Evolutionary conservation across 2,888 invertebrate species (phyloP), one percentile per base, ranked within the genome.

Genomic region (Cheilosia vulpina): DNA sequence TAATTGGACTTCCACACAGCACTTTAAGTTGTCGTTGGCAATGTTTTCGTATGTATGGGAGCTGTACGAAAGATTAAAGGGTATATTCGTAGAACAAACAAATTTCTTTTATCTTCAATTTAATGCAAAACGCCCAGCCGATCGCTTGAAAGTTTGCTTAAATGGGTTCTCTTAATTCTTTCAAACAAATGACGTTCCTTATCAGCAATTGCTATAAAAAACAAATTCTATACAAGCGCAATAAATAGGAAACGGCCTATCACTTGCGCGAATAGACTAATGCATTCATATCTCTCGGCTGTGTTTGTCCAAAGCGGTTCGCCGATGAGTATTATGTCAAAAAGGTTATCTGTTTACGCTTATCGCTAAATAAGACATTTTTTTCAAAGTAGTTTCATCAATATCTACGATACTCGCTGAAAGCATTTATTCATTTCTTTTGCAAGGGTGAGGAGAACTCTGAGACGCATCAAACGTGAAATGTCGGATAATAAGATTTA

Each of bases 341-440:
- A 68, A 60, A 78, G 78, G 78, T 78, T 78, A 78, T 78, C 78
- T 41, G 9, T 34, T 47, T 1, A 19, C 5, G 38, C 69, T 78
- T 78, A 78, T 78, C 78, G 63, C 57, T 57, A 34, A 63, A 69
- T 63, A 57, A 63, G 57, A 63, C 63, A 63, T 50, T 24, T 19
- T 55, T 6, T 13, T 34, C 15, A n/a, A 52, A 45, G 31, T 13
- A 15, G 21, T 21, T 27, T 24, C 24, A 52, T 76, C 68, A 43
- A 21, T 52, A 41, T 47, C 19, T 47, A 31, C 9, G 41, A 45
- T n/a, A 78, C 27, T 41, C 52, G 50, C 50, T 62, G 43, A 62
- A 41, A 60, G 52, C 21, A 45, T 47, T 53, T 45, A 58, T 57
- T 47, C 47, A 69, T 47, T 17, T 21, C 19, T 19, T 5, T 55